A percentile compares a stretch with the other conserved stretches of the same genome.
Conservation (phyloP, 2,888 invertebrate species). For the Caenorhabditis zanzibari region DNA sequence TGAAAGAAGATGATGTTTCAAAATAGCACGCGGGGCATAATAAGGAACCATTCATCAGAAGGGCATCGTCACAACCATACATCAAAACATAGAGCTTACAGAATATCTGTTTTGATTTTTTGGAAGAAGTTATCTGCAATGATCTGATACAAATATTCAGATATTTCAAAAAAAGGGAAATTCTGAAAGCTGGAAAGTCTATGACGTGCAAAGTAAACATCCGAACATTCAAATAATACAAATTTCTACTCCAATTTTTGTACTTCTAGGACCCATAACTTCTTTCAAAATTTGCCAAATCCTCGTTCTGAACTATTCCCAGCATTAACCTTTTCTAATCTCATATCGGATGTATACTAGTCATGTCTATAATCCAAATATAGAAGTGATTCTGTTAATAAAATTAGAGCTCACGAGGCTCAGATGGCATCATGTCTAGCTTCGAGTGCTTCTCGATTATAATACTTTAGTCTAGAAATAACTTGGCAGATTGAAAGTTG, state of each 20-base stretch:
- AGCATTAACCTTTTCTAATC: no score
- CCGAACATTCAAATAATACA: no score
- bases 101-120: not conserved
- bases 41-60: slow-evolving; percentile 34
- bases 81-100: not conserved
- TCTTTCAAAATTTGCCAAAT: no score
- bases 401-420: not conserved
- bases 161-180: not conserved
- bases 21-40: slow-evolving; percentile 18
- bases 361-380: not conserved
- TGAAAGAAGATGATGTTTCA: slow-evolving; percentile 1
- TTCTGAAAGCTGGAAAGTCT: no score
- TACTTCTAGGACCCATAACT: no score
- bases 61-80: slow-evolving; percentile 25
- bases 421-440: slow-evolving; percentile 13
- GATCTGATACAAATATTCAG: not conserved
- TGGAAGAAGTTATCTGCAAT: not conserved
- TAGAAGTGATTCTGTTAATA: not conserved
- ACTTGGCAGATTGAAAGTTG: no score
- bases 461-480: not conserved
- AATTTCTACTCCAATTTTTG: no score
- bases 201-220: no score
- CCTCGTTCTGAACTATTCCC: no score
- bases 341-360: no score
- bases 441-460: not conserved